Evolutionary conservation across 2,797 vertebrate species (phyloP).

Genomic region (Australoheros facetus): DNA sequence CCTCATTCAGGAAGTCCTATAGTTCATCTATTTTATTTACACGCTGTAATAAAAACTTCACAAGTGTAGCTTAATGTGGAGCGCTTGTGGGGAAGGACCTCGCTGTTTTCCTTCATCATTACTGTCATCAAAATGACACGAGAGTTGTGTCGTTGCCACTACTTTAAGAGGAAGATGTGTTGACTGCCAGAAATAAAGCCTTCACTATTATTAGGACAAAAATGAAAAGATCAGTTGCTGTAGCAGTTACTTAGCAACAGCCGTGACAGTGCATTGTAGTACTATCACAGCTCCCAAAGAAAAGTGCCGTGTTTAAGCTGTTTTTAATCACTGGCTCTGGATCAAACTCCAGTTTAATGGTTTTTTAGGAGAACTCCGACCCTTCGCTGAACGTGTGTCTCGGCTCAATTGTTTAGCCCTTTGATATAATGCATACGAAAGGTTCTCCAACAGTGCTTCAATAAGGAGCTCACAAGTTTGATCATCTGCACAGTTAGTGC

Average conservation of each 20-base stretch:
- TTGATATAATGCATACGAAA: not conserved
- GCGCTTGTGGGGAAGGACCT: not conserved
- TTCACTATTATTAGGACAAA: slow-evolving; percentile 32
- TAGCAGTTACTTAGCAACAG: slow-evolving; percentile 64
- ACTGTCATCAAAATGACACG: not conserved
- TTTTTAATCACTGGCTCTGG: slow-evolving; percentile 53
- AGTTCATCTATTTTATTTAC: slow-evolving; percentile 8
- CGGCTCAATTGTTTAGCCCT: slow-evolving; percentile 24
- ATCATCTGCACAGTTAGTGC: not conserved
- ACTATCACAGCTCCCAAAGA: slow-evolving; percentile 27
- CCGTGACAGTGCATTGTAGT: slow-evolving; percentile 5
- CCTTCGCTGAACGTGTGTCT: slow-evolving; percentile 24
- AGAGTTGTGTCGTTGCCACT: not conserved
- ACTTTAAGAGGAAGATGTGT: slow-evolving; percentile 23
- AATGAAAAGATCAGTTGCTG: slow-evolving; percentile 39
- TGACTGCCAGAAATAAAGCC: slow-evolving; percentile 29
- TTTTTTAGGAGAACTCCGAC: slow-evolving; percentile 31
- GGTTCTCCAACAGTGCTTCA: not conserved
- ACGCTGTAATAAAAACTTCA: not conserved
- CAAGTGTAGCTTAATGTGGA: not conserved
- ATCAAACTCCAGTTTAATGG: slow-evolving; percentile 42
- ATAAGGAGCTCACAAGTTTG: slow-evolving; percentile 1
- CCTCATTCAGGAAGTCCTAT: not conserved
- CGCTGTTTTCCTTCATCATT: not conserved
- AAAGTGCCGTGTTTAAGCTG: slow-evolving; percentile 33